phyloP scores from a whole-genome alignment of 2,888 invertebrate species.

The Endotricha flammealis region DNA sequence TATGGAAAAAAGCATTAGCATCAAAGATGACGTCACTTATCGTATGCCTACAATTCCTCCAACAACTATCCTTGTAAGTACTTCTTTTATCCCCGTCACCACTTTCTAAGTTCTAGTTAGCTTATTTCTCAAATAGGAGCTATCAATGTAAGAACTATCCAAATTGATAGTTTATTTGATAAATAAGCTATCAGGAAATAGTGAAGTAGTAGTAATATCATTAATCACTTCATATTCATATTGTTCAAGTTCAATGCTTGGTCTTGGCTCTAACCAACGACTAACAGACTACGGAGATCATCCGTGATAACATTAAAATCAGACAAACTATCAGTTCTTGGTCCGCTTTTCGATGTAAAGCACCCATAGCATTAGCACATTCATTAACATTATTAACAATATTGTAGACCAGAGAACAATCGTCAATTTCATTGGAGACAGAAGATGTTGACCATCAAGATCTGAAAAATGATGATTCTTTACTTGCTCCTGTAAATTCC shows the following conservation, averaged over 20 bases:
- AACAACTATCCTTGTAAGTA: too few species aligned
- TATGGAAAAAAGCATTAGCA: slow-evolving; percentile 5
- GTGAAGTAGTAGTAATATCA: background rate
- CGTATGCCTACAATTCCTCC: slow-evolving; percentile 11
- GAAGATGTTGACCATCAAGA: background rate
- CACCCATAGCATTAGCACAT: slow-evolving; percentile 4
- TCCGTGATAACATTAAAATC: background rate
- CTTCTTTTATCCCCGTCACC: too few species aligned
- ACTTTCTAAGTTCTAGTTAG: too few species aligned
- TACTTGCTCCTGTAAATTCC: too few species aligned
- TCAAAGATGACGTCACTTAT: slow-evolving; percentile 10
- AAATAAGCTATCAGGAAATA: too few species aligned
- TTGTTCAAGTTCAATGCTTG: too few species aligned
- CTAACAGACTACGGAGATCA: background rate
- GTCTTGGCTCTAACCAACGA: background rate
- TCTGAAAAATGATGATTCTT: background rate
- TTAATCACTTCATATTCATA: background rate
- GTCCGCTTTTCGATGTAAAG: too few species aligned
- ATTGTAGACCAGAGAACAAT: slow-evolving; percentile 3
- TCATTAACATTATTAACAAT: background rate
- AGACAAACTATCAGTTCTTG: background rate
- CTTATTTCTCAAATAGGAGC: too few species aligned
- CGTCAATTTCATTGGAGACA: background rate
- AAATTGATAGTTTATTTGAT: too few species aligned
- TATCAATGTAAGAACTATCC: background rate